Percentiles rank a stretch among this genome's conserved stretches.
Evolutionary conservation across 2,113 vertebrate species (phyloP).

Genomic region (Aegotheles bennettii): DNA sequence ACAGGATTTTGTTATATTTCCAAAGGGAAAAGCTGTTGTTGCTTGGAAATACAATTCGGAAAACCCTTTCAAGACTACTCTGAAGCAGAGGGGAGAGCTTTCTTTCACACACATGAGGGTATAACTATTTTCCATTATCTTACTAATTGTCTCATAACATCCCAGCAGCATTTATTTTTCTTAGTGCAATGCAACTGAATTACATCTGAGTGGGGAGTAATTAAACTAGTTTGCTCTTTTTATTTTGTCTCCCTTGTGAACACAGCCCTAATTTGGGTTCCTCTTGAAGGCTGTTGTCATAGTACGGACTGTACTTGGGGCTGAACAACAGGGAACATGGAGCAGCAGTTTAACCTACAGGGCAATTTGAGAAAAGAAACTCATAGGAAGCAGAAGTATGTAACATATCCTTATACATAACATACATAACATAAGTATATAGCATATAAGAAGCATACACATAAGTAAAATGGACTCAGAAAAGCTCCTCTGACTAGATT

Average conservation of each 20-base stretch:
- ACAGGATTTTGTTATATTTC: neutral
- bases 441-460: no score
- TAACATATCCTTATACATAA: no score
- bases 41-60: neutral
- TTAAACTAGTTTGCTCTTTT: conserved; percentile 39
- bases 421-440: no score
- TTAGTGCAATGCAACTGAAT: conserved; percentile 27
- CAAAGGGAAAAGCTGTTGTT: neutral
- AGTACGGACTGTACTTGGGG: neutral
- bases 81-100: neutral
- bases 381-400: neutral
- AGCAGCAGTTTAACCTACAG: neutral
- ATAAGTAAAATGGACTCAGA: neutral
- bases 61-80: neutral
- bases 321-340: neutral
- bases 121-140: conserved; percentile 50
- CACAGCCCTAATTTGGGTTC: conserved; percentile 15
- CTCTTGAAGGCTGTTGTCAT: neutral
- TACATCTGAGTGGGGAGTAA: conserved; percentile 39
- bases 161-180: conserved; percentile 38
- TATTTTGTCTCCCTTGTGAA: neutral
- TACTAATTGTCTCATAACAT: conserved; percentile 47
- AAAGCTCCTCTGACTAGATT: neutral
- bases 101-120: neutral
- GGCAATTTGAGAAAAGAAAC: neutral